Percentiles rank a stretch among this genome's conserved stretches.
Evolutionary conservation across 2,797 vertebrate genomes (phyloP).

Genomic region (Apogon hyalosoma): DNA sequence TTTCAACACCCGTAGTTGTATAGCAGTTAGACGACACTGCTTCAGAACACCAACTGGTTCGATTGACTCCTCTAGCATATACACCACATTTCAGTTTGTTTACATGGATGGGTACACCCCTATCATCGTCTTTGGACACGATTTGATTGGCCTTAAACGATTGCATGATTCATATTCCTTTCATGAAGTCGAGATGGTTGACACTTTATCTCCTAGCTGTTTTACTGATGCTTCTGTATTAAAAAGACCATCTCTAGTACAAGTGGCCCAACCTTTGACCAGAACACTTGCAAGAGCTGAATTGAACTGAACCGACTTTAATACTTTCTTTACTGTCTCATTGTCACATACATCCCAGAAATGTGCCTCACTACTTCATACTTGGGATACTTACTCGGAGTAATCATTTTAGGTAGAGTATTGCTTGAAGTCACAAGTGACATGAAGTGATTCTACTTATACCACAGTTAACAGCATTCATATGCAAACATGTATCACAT

Average conservation of each 20-base stretch:
- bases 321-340: too few species aligned
- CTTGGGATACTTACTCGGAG: too few species aligned
- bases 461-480: too few species aligned
- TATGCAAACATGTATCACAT: too few species aligned
- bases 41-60: slow-evolving; percentile 37
- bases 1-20: slow-evolving; percentile 21
- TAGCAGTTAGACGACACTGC: slow-evolving; percentile 11
- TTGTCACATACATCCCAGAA: too few species aligned
- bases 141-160: not conserved
- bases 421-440: too few species aligned
- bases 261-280: not conserved
- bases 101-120: slow-evolving; percentile 25
- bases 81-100: slow-evolving; percentile 48
- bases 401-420: too few species aligned
- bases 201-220: slow-evolving; percentile 1
- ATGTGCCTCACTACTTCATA: too few species aligned
- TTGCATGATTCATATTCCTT: not conserved
- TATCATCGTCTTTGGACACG: not conserved
- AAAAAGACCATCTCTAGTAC: not conserved
- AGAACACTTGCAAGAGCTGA: too few species aligned
- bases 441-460: too few species aligned
- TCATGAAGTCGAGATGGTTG: not conserved
- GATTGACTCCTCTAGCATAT: slow-evolving; percentile 34
- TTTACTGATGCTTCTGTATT: not conserved
- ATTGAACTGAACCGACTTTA: too few species aligned